Percentiles rank a stretch among this genome's conserved stretches.
These are phyloP conservation scores for Sturmia bella DNA, from an alignment of 2,888 invertebrate species.

Conservation along the genomic window DNA sequence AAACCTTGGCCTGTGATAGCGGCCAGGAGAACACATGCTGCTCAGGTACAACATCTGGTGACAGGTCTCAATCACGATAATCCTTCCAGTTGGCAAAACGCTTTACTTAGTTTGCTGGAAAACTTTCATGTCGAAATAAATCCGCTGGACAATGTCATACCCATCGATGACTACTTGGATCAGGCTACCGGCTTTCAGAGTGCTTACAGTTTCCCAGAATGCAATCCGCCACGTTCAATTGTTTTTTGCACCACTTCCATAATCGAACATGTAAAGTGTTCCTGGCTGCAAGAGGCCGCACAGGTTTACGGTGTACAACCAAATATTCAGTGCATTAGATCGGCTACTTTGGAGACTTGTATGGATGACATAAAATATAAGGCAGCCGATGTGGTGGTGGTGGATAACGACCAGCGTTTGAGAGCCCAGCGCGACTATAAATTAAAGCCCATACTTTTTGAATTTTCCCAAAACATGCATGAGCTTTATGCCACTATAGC, in stretches of 20 bases:
- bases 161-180: slow-evolving; percentile 87
- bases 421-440: slow-evolving; percentile 85
- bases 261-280: slow-evolving; percentile 89
- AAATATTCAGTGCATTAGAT: slow-evolving; percentile 88
- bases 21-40: slow-evolving; percentile 83
- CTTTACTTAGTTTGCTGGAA: slow-evolving; percentile 85
- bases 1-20: slow-evolving; percentile 90
- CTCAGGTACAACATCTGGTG: slow-evolving; percentile 83
- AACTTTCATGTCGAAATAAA: slow-evolving; percentile 83
- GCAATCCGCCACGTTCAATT: slow-evolving; percentile 86
- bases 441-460: slow-evolving; percentile 77
- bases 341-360: slow-evolving; percentile 85
- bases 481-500: slow-evolving; percentile 84
- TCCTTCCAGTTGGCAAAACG: slow-evolving; percentile 83
- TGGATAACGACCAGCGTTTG: slow-evolving; percentile 88
- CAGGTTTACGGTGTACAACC: slow-evolving; percentile 90
- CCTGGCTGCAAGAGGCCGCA: slow-evolving; percentile 89
- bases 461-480: slow-evolving; percentile 78
- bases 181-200: slow-evolving; percentile 85
- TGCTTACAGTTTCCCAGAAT: slow-evolving; percentile 87
- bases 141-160: slow-evolving; percentile 84
- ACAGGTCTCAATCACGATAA: slow-evolving; percentile 81
- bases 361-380: slow-evolving; percentile 85
- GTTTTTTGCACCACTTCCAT: slow-evolving; percentile 87
- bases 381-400: slow-evolving; percentile 88